Evolutionary conservation across 2,113 vertebrate genomes (phyloP).

Genomic region (Rhipidura dahli): DNA sequence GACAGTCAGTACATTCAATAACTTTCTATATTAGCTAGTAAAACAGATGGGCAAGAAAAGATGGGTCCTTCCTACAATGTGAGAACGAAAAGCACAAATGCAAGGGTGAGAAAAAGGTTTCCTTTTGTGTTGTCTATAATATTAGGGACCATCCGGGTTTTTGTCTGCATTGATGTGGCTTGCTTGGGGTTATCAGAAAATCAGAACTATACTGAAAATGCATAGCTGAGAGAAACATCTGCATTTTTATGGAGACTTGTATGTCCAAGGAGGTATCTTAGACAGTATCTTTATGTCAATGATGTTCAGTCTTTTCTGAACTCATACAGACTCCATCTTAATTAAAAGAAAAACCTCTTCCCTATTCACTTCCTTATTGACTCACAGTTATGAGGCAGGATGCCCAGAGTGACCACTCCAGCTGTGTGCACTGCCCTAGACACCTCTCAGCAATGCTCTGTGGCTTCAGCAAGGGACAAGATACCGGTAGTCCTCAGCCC

Average conservation of each 20-base stretch:
- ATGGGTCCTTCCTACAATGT: not conserved
- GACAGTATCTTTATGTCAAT: not conserved
- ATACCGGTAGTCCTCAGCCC: not conserved
- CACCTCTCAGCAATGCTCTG: not conserved
- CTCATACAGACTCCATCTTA: not conserved
- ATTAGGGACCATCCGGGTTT: not conserved
- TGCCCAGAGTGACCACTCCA: not conserved
- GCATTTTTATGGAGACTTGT: not conserved
- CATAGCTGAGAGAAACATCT: not conserved
- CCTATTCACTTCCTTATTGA: not conserved
- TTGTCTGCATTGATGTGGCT: not conserved
- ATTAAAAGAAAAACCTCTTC: not conserved
- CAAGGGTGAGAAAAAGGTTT: not conserved
- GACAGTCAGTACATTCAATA: not conserved
- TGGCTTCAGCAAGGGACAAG: not conserved
- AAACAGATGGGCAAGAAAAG: not conserved
- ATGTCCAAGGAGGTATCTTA: not conserved
- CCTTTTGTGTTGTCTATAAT: not conserved
- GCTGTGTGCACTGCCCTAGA: not conserved
- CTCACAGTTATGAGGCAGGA: not conserved
- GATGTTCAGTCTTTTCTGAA: not conserved
- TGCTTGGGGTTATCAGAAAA: not conserved
- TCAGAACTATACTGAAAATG: not conserved
- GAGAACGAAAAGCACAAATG: not conserved
- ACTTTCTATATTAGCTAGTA: not conserved